Evolutionary conservation across 2,797 vertebrate species (phyloP), one percentile per base, ranked within the genome.

Genomic region (Zenarchopterus dispar): DNA sequence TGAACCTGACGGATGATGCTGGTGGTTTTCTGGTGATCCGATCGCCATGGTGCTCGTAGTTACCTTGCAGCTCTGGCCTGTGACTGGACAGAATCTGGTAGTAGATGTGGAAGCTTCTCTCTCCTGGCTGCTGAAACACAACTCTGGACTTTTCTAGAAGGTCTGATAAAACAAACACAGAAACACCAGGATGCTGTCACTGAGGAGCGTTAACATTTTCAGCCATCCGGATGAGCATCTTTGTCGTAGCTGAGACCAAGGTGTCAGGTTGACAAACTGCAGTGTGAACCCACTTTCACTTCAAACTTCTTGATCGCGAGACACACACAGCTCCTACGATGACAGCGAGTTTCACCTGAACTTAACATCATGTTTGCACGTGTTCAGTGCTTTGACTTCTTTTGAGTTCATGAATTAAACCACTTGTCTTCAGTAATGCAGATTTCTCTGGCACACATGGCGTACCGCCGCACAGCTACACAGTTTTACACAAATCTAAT

Each of bases 121-220:
- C 97, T 46, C 90, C 94, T 0, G 95, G 93, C 79, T 97, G 95
- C 93, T 98, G 97, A 89, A 98, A 97, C 84, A 98, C 97, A 68
- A 99, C 97, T 89, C 97, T 93, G 16, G 96, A 98, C 93, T 98
- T 99, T 89, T 99, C 97, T 72, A 98, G 87, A 67, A 99, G 95
- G 80, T 98, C 97, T 99, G 80, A 67, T 2, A 0, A 80, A 77
- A 54, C 9, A 62, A n/a, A 68, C 3, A 64, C 8, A 58, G 18
- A 6, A 22, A 13, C 36, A 39, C 15, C 4, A 39, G 36, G 13
- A 39, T 39, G n/a, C n/a, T n/a, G 13, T 39, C 13, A 36, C 9
- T 36, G 33, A 36, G 33, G 33, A 28, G 7, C 28, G 8, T 28
- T n/a, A n/a, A n/a, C n/a, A n/a, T n/a, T n/a, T n/a, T n/a, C n/a